Evolutionary conservation across 2,113 vertebrate species (phyloP), one percentile per base, ranked within the genome.

Genomic region (Poeciliopsis prolifica): DNA sequence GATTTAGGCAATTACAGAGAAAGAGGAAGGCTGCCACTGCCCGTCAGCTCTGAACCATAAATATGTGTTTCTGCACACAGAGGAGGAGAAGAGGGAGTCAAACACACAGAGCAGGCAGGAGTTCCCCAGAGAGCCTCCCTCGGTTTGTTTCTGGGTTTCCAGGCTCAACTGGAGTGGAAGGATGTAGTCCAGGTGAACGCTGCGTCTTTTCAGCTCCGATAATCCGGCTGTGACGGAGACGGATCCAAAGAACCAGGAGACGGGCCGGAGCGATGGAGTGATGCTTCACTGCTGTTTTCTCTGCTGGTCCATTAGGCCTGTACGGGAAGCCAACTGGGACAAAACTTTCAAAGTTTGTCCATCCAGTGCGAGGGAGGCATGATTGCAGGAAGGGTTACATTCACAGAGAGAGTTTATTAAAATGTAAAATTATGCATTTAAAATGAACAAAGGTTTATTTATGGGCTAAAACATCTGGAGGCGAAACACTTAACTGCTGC

Each of bases 1-100:
- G 28, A 75, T 72, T 30, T 13, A 65, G 63, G 75, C 70, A 77
- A 74, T 82, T 85, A 82, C 62, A 70, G 79, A 63, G 35, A 76
- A 60, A 67, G 61, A 51, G 68, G 61, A 26, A 29, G 60, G 58
- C 61, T 10, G 24, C 37, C 10, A 12, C 70, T 62, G 29, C 75
- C 66, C 40, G 22, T 70, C 80, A 65, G 65, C 70, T 66, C 61
- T 44, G 65, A 73, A 72, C 65, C 73, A 69, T 10, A 68, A 69
- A 69, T 51, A 24, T 26, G 66, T 78, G 51, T 54, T 68, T 68
- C 28, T 66, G 74, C 17, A 30, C 42, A 35, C 6, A 26, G 42
- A 63, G 37, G 29, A 48, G n/a, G 68, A 40, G 17, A 65, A 60
- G 48, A 35, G 14, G 28, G 68, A 4, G 11, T 60, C 51, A 4